Evolutionary conservation across 92 coral and sea anemone genomes (phyloP).

Genomic region (Heteractis magnifica): DNA sequence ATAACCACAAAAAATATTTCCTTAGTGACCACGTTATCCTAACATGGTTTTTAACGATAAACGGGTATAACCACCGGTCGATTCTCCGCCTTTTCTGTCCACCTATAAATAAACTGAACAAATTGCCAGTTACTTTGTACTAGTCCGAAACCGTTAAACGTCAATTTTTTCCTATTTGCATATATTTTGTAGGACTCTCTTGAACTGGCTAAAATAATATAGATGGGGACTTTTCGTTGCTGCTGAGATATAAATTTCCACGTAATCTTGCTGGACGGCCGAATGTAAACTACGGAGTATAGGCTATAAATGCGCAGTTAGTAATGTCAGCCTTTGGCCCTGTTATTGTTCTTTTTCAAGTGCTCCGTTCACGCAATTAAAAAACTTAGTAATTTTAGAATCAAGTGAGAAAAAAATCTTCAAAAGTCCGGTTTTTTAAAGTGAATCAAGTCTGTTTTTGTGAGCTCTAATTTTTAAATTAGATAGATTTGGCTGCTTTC

Average conservation of each 20-base stretch:
- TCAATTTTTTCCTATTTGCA: background rate
- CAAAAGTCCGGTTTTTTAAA: background rate
- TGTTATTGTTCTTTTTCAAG: conserved; percentile 13
- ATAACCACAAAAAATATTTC: background rate
- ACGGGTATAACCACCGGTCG: background rate
- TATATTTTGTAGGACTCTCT: background rate
- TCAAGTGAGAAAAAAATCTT: background rate
- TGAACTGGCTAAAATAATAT: no score
- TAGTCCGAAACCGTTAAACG: conserved; percentile 18
- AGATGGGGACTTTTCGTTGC: no score
- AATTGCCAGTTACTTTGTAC: background rate
- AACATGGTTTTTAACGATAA: background rate
- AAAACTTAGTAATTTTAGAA: background rate
- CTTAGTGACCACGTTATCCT: background rate
- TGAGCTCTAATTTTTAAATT: background rate
- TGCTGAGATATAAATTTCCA: no score
- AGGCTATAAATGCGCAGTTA: background rate
- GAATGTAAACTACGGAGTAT: background rate
- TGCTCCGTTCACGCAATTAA: conserved; percentile 10
- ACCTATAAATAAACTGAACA: conserved; percentile 18
- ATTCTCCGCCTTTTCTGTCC: conserved; percentile 17
- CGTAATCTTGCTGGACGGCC: no score
- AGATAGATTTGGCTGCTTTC: background rate
- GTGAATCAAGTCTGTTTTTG: no score
- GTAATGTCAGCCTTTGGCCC: conserved; percentile 12